Evolutionary conservation across 2,888 invertebrate species (phyloP).

Genomic region (Cataglyphis altisquamis): DNA sequence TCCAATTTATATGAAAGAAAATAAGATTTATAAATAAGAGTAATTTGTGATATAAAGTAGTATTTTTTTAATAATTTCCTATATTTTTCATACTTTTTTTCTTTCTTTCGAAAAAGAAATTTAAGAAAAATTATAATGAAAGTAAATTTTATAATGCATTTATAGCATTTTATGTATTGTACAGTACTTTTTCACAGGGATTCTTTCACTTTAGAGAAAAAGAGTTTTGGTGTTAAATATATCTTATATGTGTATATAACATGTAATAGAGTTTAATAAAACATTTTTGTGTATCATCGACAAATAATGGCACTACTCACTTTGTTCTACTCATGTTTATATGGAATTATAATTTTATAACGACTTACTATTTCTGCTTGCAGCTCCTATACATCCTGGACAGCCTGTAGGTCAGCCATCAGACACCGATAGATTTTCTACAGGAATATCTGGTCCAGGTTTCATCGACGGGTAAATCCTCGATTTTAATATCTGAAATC

Average conservation of each 20-base stretch:
- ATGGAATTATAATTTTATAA: background rate
- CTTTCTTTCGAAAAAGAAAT: background rate
- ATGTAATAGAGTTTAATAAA: background rate
- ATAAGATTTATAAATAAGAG: background rate
- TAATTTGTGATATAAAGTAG: no score
- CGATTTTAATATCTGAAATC: background rate
- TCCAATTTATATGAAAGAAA: background rate
- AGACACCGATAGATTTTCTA: constrained; percentile 67
- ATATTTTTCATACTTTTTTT: background rate
- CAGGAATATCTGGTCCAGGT: constrained; percentile 61
- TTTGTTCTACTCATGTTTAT: background rate
- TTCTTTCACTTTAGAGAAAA: background rate
- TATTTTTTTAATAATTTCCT: background rate
- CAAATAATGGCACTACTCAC: background rate
- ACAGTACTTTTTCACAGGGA: background rate
- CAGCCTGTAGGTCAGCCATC: constrained; percentile 61
- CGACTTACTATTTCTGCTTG: constrained; percentile 31
- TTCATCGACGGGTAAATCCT: constrained; percentile 70
- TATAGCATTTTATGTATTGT: background rate
- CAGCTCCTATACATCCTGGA: constrained; percentile 68
- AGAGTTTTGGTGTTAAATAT: background rate
- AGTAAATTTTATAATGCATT: background rate
- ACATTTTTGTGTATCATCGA: background rate
- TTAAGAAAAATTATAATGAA: background rate
- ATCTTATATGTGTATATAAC: background rate